Evolutionary conservation across 2,888 invertebrate species (phyloP), one percentile per base, ranked within the genome.

Genomic region (Polia nebulosa): DNA sequence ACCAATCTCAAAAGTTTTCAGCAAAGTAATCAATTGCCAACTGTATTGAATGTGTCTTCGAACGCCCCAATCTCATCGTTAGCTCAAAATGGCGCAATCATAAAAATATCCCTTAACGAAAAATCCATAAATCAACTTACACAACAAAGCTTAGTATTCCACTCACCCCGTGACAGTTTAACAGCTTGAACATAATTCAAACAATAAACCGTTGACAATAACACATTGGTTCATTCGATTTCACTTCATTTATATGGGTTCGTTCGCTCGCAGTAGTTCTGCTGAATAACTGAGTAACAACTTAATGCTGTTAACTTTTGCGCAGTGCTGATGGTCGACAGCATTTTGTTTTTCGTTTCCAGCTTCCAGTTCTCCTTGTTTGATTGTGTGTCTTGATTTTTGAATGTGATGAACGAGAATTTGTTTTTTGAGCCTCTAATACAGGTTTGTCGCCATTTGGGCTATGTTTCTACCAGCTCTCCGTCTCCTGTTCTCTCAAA

Each of bases 101-200:
- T 45, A 52, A 72, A 67, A 72, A 55, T n/a, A 45, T 22, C n/a
- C 17, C 15, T 29, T 27, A 34, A 17, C 20, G 53, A 59, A 59
- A 73, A 74, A 52, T 53, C 25, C 25, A 61, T 61, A 76, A 66
- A 67, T 78, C 61, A 66, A 49, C 25, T 58, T 22, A 61, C 22
- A 39, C 36, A 66, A 62, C 56, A 60, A 63, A 68, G 63, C 76
- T 76, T 72, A 76, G 72, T 52, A 66, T 69, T 66, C 64, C 32
- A 52, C 66, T 67, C 76, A 64, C 45, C 65, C 71, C 27, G 60
- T 57, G 56, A 65, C 70, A 82, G 68, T 80, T 80, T 72, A 82
- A 79, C 76, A 80, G 64, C 76, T 58, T 61, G 80, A 77, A 70
- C 70, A 65, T 76, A 80, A 80, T 80, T 77, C 80, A 77, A 80